phyloP scores from a whole-genome alignment of 2,797 vertebrate species.

The Clarias pachynema region DNA sequence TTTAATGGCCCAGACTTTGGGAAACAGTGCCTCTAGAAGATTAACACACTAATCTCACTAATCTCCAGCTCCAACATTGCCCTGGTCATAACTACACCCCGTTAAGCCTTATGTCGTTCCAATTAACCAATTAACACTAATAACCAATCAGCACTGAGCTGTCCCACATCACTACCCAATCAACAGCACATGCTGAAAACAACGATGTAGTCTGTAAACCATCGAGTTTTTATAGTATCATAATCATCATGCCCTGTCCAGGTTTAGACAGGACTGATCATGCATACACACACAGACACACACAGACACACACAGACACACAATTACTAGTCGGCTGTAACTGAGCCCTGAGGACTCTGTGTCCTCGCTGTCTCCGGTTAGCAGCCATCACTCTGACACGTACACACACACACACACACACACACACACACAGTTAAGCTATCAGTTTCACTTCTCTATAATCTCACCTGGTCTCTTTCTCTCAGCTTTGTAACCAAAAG shows the following conservation, averaged over 20 bases:
- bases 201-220: neutral
- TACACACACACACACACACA: conserved; percentile 10
- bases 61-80: neutral
- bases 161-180: neutral
- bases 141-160: conserved; percentile 10
- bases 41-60: neutral
- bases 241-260: neutral
- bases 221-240: neutral
- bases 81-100: neutral
- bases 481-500: neutral
- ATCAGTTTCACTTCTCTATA: conserved; percentile 32
- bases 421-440: conserved; percentile 17
- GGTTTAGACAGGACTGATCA: neutral
- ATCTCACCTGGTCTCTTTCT: conserved; percentile 18
- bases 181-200: neutral
- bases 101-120: neutral
- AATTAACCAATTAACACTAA: neutral
- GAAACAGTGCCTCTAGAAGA: too few species aligned
- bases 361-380: conserved; percentile 39
- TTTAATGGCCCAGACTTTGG: too few species aligned
- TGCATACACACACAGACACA: neutral
- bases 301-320: conserved; percentile 28
- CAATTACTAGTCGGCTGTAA: conserved; percentile 25
- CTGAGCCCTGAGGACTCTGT: conserved; percentile 24
- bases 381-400: conserved; percentile 13